These are phyloP conservation scores for Ctenomys sociabilis DNA, from an alignment of 2,113 vertebrate species.

Conservation along the genomic window DNA sequence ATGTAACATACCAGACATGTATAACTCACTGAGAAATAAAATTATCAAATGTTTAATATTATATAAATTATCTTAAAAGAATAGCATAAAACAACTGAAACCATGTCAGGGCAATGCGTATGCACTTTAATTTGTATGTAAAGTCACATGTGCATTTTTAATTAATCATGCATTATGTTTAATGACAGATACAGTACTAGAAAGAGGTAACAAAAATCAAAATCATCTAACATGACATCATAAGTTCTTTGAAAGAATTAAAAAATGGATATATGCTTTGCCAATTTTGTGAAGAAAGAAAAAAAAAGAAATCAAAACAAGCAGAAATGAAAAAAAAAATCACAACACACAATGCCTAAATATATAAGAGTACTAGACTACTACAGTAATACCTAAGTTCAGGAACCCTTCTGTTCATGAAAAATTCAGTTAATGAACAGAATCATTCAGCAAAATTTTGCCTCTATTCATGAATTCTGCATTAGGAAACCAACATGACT, in stretches of 20 bases:
- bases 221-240: background rate
- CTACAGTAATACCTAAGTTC: background rate
- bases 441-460: background rate
- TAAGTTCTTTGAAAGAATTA: background rate
- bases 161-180: background rate
- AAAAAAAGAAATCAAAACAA: background rate
- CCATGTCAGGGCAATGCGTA: background rate
- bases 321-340: background rate
- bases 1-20: background rate
- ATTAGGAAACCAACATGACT: background rate
- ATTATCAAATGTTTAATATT: background rate
- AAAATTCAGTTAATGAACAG: background rate
- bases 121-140: background rate
- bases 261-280: background rate
- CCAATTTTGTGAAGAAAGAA: background rate
- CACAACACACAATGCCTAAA: background rate
- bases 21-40: slow-evolving; percentile 5
- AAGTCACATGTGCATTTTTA: background rate
- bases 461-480: background rate
- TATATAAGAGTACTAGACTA: background rate
- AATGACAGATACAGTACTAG: background rate
- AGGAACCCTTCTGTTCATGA: too few species aligned
- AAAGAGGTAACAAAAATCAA: background rate
- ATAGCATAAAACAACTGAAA: slow-evolving; percentile 29
- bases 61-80: slow-evolving; percentile 8